Evolutionary conservation across 2,888 invertebrate species (phyloP).

Genomic region (Ceraclea dissimilis): DNA sequence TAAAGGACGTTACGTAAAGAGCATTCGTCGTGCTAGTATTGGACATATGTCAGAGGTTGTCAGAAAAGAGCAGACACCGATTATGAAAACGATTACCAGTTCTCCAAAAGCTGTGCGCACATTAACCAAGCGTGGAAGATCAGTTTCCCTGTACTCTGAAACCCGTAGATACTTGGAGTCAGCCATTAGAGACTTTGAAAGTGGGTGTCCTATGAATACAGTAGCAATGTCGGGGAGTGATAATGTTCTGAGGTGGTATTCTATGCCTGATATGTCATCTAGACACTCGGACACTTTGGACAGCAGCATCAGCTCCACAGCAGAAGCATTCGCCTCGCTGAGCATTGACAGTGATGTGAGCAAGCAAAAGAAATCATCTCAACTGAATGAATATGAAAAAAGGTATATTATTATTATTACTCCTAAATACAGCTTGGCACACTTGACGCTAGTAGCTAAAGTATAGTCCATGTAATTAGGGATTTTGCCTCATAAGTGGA

Average conservation of each 20-base stretch:
- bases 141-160: background rate
- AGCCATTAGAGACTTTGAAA: background rate
- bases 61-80: background rate
- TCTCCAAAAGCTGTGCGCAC: background rate
- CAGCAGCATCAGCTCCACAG: background rate
- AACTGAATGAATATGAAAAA: background rate
- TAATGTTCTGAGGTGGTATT: slow-evolving; percentile 3
- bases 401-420: no score
- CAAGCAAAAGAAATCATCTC: background rate
- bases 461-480: no score
- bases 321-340: background rate
- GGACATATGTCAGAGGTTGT: background rate
- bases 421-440: no score
- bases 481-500: no score
- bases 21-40: background rate
- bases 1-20: background rate
- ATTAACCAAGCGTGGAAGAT: background rate
- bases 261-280: background rate
- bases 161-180: background rate
- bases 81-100: background rate
- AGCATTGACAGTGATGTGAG: background rate
- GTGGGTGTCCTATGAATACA: background rate
- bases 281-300: background rate
- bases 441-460: no score
- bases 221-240: background rate